These are phyloP conservation scores for Amblyjoppa fuscipennis DNA, from an alignment of 2,888 invertebrate species.

Conservation along the genomic window DNA sequence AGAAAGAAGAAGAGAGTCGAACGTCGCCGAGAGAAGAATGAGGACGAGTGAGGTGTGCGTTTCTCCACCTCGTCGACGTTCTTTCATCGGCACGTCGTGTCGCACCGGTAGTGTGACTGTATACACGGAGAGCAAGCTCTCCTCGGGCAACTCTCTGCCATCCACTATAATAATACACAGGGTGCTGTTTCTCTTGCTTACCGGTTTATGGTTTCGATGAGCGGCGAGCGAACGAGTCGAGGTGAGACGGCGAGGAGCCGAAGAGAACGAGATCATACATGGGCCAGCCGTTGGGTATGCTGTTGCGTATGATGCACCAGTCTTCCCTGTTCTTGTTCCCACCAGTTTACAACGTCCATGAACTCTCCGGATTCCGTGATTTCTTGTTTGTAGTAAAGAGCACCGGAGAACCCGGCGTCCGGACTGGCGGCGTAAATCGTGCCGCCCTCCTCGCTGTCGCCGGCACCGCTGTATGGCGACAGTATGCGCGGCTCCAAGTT, in stretches of 20 bases:
- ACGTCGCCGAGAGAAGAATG: conserved; percentile 51
- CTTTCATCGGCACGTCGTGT: conserved; percentile 17
- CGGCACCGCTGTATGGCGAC: conserved; percentile 80
- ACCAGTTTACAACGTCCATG: conserved; percentile 84
- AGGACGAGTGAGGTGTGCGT: conserved; percentile 58
- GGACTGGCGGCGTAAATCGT: conserved; percentile 81
- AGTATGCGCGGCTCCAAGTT: conserved; percentile 77
- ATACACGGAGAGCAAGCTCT: conserved; percentile 32
- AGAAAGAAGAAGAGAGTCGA: conserved; percentile 38
- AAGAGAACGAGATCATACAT: conserved; percentile 78
- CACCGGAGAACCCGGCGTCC: conserved; percentile 79
- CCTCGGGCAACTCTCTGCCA: conserved; percentile 5
- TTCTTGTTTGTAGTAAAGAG: conserved; percentile 83
- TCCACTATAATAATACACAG: not conserved
- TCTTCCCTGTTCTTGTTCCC: conserved; percentile 84
- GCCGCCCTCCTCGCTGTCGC: conserved; percentile 81
- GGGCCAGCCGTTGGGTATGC: conserved; percentile 82
- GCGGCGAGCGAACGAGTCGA: conserved; percentile 38
- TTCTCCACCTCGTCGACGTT: conserved; percentile 51
- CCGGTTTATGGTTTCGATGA: conserved; percentile 59
- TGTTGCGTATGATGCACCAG: conserved; percentile 80
- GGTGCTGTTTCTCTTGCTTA: conserved; percentile 52
- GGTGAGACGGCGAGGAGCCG: conserved; percentile 41
- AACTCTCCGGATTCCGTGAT: conserved; percentile 81
- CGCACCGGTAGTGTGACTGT: conserved; percentile 4